Evolutionary conservation across 2,113 vertebrate species (phyloP).

Genomic region (Tachysurus vachellii): DNA sequence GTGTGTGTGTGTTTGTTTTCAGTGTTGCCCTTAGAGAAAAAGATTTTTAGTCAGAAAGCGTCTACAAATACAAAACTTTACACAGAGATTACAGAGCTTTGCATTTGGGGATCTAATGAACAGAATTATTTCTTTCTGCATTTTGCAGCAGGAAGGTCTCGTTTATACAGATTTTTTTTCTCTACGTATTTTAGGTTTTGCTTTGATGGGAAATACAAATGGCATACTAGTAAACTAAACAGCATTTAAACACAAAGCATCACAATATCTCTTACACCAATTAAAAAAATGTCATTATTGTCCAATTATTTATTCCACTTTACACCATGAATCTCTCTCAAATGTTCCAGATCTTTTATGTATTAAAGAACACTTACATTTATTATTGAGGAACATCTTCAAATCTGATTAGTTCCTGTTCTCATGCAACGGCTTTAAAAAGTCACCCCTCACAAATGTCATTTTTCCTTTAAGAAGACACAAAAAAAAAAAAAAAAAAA

Average conservation of each 20-base stretch:
- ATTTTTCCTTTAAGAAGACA: no score
- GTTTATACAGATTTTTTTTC: background rate
- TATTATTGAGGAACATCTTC: background rate
- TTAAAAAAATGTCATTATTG: no score
- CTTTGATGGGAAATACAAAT: background rate
- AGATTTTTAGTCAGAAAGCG: background rate
- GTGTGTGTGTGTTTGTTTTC: background rate
- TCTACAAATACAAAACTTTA: background rate
- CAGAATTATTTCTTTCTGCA: background rate
- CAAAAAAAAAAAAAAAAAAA: no score
- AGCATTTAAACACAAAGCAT: background rate
- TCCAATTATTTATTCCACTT: background rate
- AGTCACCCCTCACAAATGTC: no score
- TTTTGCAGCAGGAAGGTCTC: background rate
- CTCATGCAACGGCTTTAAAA: background rate
- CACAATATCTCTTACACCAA: background rate
- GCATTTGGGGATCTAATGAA: background rate
- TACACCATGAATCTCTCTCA: background rate
- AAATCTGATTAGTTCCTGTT: background rate
- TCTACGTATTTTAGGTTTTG: background rate
- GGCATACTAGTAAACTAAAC: background rate
- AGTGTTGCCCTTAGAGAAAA: background rate
- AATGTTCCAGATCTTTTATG: background rate
- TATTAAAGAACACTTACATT: background rate
- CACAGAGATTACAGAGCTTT: background rate